A percentile compares a stretch with the other conserved stretches of the same genome.
These are phyloP conservation scores for Butorides virescens DNA, from an alignment of 2,113 vertebrate genomes.

Conservation along the genomic window DNA sequence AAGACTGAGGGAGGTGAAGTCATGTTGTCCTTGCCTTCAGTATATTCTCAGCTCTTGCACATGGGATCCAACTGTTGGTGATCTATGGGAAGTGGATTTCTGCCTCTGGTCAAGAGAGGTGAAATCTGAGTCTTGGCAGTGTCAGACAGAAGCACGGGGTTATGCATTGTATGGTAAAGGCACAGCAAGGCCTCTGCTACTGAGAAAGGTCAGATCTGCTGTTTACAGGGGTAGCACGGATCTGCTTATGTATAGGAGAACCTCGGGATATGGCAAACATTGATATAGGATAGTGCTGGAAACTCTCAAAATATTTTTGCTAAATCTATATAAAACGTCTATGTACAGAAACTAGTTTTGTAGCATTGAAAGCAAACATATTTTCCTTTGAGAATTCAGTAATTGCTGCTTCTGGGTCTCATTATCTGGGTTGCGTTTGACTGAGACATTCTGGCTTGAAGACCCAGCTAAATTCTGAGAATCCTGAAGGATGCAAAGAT, in stretches of 20 bases:
- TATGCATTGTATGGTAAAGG: not conserved
- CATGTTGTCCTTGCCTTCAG: fast-evolving
- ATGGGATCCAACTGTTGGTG: not conserved
- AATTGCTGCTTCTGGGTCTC: not conserved
- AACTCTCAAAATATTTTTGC: not conserved
- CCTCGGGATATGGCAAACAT: not conserved
- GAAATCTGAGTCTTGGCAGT: not conserved
- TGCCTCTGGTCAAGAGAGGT: not conserved
- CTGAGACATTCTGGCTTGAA: not conserved
- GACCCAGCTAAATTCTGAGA: not conserved
- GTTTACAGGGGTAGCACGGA: not conserved
- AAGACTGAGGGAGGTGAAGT: not conserved
- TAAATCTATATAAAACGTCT: not conserved
- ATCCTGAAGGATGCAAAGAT: not conserved
- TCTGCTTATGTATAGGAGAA: not conserved
- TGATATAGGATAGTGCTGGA: not conserved
- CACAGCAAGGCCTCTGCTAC: fast-evolving
- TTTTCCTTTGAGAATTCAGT: not conserved
- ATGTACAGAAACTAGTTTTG: not conserved
- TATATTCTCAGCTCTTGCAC: not conserved
- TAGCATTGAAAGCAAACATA: not conserved
- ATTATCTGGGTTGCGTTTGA: not conserved
- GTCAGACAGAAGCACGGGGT: not conserved
- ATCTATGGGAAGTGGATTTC: not conserved
- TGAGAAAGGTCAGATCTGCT: not conserved